Conservation (phyloP, 2,797 vertebrate genomes). For the Muraenolepis orangiensis region DNA sequence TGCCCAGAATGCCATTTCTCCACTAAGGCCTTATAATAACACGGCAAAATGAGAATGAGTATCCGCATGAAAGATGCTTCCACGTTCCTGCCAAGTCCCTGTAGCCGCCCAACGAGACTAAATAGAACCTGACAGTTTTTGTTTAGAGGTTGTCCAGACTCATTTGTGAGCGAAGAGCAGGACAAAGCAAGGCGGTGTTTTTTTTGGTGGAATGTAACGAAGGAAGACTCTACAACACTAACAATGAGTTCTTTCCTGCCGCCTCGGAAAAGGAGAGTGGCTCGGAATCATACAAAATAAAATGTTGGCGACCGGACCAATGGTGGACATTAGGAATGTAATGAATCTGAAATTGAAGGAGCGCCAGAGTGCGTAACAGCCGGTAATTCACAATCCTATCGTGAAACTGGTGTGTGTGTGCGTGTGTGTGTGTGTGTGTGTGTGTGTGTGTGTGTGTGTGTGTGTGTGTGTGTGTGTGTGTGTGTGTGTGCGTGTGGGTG, state of each 20-base stretch:
- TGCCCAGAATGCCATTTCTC: conserved; percentile 48
- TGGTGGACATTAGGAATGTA: conserved; percentile 69
- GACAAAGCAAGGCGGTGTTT: conserved; percentile 57
- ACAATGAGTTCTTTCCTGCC: conserved; percentile 71
- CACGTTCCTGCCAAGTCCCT: conserved; percentile 67
- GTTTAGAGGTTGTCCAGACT: conserved; percentile 76
- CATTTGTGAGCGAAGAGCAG: conserved; percentile 65
- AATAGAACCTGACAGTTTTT: conserved; percentile 78
- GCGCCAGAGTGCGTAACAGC: conserved; percentile 53
- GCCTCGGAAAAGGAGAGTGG: conserved; percentile 45
- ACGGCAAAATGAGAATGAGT: conserved; percentile 57
- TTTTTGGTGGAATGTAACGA: conserved; percentile 63
- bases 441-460: conserved; percentile 32
- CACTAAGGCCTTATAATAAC: conserved; percentile 55
- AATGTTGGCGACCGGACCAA: conserved; percentile 58
- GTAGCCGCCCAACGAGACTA: conserved; percentile 56
- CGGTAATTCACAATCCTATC: conserved; percentile 59
- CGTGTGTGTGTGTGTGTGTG: neutral
- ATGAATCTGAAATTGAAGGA: conserved; percentile 66
- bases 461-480: conserved; percentile 29
- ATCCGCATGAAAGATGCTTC: conserved; percentile 60
- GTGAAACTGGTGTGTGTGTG: conserved; percentile 42
- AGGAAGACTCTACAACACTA: conserved; percentile 51
- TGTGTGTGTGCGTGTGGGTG: neutral
- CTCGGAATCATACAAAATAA: conserved; percentile 54